These are phyloP conservation scores for Hofmannophila pseudospretella DNA, from an alignment of 2,888 invertebrate genomes.

Conservation along the genomic window DNA sequence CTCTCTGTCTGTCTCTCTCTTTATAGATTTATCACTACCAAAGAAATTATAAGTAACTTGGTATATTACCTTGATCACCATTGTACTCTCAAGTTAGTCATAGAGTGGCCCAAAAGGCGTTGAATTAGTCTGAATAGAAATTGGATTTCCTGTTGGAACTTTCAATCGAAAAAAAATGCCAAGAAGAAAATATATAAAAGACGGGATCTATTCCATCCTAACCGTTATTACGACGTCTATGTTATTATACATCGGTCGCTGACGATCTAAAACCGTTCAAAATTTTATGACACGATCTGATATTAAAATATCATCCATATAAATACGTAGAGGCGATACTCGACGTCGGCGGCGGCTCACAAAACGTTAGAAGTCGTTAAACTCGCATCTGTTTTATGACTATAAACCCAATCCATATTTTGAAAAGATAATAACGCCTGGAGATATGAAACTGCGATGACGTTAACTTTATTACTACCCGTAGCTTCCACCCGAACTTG, in stretches of 20 bases:
- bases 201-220: no score
- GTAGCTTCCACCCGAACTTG: conserved; percentile 11
- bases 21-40: no score
- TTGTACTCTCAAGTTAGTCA: no score
- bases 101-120: no score
- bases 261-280: conserved; percentile 5
- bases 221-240: neutral
- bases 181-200: no score
- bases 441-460: conserved; percentile 18
- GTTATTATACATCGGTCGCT: no score
- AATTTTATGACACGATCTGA: conserved; percentile 4
- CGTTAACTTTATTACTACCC: conserved; percentile 16
- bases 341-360: conserved; percentile 2
- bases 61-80: no score
- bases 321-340: neutral
- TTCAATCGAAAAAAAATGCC: no score
- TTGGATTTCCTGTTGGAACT: no score
- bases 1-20: no score
- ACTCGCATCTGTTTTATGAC: conserved; percentile 17
- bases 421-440: conserved; percentile 22
- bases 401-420: conserved; percentile 24
- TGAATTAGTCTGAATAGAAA: no score
- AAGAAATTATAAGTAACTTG: no score
- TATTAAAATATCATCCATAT: conserved; percentile 6
- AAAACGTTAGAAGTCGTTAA: conserved; percentile 18